These are phyloP conservation scores for Drosophila kikkawai DNA, from an alignment of 1,140 invertebrate genomes.

Conservation along the genomic window DNA sequence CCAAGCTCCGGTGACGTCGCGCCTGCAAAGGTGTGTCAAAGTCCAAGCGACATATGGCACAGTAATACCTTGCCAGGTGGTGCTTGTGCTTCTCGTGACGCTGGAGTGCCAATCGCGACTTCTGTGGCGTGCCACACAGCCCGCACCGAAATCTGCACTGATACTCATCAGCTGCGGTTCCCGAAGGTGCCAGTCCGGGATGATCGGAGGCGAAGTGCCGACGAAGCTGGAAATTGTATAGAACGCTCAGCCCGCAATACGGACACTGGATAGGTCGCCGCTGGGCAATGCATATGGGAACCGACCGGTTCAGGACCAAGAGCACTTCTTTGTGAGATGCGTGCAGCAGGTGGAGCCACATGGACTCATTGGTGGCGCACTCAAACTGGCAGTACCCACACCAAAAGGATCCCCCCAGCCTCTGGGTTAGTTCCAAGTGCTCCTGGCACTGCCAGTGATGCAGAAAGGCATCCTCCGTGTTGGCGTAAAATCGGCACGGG, in stretches of 20 bases:
- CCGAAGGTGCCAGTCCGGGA: slow-evolving; percentile 25
- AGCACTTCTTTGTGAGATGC: slow-evolving; percentile 89
- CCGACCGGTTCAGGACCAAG: slow-evolving; percentile 90
- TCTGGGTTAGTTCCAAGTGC: slow-evolving; percentile 86
- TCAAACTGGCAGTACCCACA: slow-evolving; percentile 92
- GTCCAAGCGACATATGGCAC: slow-evolving; percentile 88
- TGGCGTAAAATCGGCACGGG: slow-evolving; percentile 93
- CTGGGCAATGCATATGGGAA: slow-evolving; percentile 92
- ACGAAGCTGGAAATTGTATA: slow-evolving; percentile 90
- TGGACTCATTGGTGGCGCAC: slow-evolving; percentile 88
- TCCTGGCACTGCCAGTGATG: slow-evolving; percentile 89
- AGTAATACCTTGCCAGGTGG: slow-evolving; percentile 88
- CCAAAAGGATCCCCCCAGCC: slow-evolving; percentile 87
- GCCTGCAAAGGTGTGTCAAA: slow-evolving; percentile 88
- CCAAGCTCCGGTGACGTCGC: slow-evolving; percentile 88
- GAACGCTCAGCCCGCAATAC: slow-evolving; percentile 88
- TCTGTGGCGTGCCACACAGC: slow-evolving; percentile 87
- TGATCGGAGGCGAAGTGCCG: slow-evolving; percentile 87
- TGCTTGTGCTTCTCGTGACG: slow-evolving; percentile 87
- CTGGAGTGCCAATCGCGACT: slow-evolving; percentile 88
- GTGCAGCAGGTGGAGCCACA: slow-evolving; percentile 90
- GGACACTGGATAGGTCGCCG: slow-evolving; percentile 83
- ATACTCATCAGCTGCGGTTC: slow-evolving; percentile 88
- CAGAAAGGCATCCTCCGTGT: slow-evolving; percentile 88
- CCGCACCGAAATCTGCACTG: slow-evolving; percentile 88